Evolutionary conservation across 2,797 vertebrate species (phyloP), one percentile per base, ranked within the genome.

Genomic region (Chelon auratus): DNA sequence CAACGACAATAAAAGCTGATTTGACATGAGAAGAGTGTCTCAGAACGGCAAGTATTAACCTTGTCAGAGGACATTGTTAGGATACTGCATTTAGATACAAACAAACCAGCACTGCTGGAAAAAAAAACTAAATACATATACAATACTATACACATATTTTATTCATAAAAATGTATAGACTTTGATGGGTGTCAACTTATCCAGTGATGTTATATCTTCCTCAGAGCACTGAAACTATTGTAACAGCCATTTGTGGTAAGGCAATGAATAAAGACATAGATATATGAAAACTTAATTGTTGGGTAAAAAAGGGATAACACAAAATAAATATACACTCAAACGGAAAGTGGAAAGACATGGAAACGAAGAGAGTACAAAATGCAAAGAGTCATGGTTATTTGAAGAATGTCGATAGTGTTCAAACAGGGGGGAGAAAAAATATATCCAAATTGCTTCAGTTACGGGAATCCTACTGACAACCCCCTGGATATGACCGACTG

Each of bases 341-440:
- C 3, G 18, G 55, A 62, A 64, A 50, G 60, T 1, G 13, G 47
- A 68, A 66, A 71, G 43, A 61, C 22, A 37, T 47, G 57, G 36
- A 82, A 70, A 33, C 57, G 68, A 43, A 51, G 57, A 72, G 61
- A 62, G 75, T 70, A 81, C 86, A 78, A 87, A 92, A 93, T 87
- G 62, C 78, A 60, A 55, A 53, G 60, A 90, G 88, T 93, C 87
- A 88, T 66, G 83, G 82, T 87, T 91, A 93, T 92, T 81, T 91
- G 77, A 92, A 86, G 89, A 93, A 94, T 93, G 90, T 69, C 83
- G 85, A 87, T 83, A 80, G 69, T 68, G 24, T 84, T 87, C 58
- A 63, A 54, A 62, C 45, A 67, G 51, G 63, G 63, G 59, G 64
- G 53, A 55, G 17, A 45, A 78, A 75, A 75, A 84, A 82, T 2